Conservation (phyloP, 2,797 vertebrate species). For the Lithobates sylvaticus region DNA sequence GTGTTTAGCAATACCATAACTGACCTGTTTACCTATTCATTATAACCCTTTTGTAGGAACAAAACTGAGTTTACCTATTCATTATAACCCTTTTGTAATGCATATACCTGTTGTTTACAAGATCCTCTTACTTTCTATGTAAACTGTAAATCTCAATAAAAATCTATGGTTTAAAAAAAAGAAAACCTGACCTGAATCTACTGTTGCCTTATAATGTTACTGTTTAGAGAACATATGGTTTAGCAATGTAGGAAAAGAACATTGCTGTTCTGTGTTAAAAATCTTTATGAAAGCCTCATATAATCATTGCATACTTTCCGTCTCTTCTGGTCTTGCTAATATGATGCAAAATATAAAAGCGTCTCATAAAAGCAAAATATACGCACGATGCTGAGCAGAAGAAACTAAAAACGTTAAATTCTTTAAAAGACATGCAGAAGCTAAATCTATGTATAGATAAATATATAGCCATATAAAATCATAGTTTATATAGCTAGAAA, state of each 20-base stretch:
- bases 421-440: conserved; percentile 26
- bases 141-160: too few relatives aligned
- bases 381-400: conserved; percentile 1
- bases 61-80: too few relatives aligned
- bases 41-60: too few relatives aligned
- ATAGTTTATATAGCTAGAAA: conserved; percentile 1
- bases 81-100: too few relatives aligned
- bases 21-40: too few relatives aligned
- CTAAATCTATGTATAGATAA: neutral
- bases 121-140: too few relatives aligned
- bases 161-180: too few relatives aligned
- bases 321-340: conserved; percentile 7
- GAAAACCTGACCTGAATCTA: neutral
- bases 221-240: neutral
- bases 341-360: conserved; percentile 29
- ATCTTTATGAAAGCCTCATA: neutral
- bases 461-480: conserved; percentile 28
- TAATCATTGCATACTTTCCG: neutral
- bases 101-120: too few relatives aligned
- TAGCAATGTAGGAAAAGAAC: neutral
- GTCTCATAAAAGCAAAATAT: conserved; percentile 16
- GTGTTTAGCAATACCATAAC: too few relatives aligned
- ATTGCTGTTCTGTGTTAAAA: neutral
- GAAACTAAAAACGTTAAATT: conserved; percentile 4
- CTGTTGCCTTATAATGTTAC: neutral